Percentiles rank a stretch among this genome's conserved stretches.
phyloP scores from a whole-genome alignment of 1,140 invertebrate genomes.

The Archivesica marissinica region DNA sequence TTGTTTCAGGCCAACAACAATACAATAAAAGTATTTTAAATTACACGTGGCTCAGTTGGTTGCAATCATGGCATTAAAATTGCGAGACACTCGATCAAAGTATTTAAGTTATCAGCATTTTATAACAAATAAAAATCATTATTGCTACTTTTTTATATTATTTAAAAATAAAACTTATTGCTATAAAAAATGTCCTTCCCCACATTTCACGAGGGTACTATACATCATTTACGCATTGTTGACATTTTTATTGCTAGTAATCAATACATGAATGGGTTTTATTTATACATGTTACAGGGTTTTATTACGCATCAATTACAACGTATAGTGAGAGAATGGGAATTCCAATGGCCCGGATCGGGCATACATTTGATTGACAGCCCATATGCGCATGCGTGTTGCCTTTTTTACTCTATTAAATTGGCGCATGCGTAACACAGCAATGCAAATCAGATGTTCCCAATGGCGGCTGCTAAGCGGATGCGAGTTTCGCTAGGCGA shows the following conservation, averaged over 20 bases:
- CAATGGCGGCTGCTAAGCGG: slow-evolving; percentile 66
- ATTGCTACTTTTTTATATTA: background rate
- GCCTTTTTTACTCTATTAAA: slow-evolving; percentile 15
- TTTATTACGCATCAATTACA: slow-evolving; percentile 25
- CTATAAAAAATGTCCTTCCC: too few relatives aligned
- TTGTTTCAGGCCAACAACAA: too few relatives aligned
- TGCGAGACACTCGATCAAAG: too few relatives aligned
- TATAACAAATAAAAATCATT: background rate
- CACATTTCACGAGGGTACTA: background rate
- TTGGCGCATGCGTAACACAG: slow-evolving; percentile 48
- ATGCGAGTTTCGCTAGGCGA: slow-evolving; percentile 61
- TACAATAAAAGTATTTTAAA: too few relatives aligned
- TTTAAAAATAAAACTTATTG: background rate
- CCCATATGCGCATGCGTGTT: slow-evolving; percentile 49
- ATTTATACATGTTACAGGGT: slow-evolving; percentile 31
- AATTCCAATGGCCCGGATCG: slow-evolving; percentile 42
- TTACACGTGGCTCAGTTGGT: too few relatives aligned
- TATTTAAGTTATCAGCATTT: too few relatives aligned
- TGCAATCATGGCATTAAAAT: too few relatives aligned
- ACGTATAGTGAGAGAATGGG: slow-evolving; percentile 21
- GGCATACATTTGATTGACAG: slow-evolving; percentile 13
- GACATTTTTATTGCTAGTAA: slow-evolving; percentile 60
- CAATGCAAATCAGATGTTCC: slow-evolving; percentile 59
- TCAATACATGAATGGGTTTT: slow-evolving; percentile 59
- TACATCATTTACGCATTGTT: slow-evolving; percentile 63